These are phyloP conservation scores for Latheticus oryzae DNA, from an alignment of 2,888 invertebrate species.

Conservation along the genomic window DNA sequence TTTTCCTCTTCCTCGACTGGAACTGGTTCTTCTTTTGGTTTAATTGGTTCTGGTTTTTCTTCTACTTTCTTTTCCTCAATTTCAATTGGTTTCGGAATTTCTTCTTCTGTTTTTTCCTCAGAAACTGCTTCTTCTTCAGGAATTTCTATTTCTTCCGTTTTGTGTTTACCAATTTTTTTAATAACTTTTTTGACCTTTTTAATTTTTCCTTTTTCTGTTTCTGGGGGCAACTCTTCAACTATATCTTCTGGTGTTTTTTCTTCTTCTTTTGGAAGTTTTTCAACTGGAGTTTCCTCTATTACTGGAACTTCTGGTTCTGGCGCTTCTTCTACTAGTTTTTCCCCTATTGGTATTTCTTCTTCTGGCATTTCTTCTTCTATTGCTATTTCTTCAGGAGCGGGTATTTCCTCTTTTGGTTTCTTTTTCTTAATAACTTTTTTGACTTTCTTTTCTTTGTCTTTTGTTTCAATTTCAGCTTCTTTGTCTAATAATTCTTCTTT, in stretches of 20 bases:
- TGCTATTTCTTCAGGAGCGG: constrained; percentile 20
- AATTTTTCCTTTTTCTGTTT: constrained; percentile 23
- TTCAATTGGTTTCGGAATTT: constrained; percentile 29
- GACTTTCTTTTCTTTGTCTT: constrained; percentile 48
- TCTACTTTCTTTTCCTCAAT: constrained; percentile 53
- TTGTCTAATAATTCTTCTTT: constrained; percentile 53
- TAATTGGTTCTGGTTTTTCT: constrained; percentile 50
- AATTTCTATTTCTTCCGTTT: constrained; percentile 53
- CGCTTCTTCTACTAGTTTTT: constrained; percentile 40
- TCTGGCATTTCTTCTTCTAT: constrained; percentile 50
- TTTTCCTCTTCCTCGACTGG: constrained; percentile 49
- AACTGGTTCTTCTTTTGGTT: constrained; percentile 48
- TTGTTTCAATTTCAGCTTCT: constrained; percentile 48
- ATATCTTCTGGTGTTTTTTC: constrained; percentile 10
- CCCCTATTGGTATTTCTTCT: constrained; percentile 46
- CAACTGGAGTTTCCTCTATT: constrained; percentile 48
- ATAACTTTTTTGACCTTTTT: constrained; percentile 14
- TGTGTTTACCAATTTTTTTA: constrained; percentile 19
- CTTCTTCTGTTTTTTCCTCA: constrained; percentile 45
- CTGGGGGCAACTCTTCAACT: constrained; percentile 41
- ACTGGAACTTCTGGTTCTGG: constrained; percentile 33
- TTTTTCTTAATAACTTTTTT: constrained; percentile 25
- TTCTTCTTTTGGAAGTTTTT: constrained; percentile 49
- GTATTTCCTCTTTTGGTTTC: constrained; percentile 16
- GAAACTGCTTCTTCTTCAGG: constrained; percentile 22